phyloP scores from a whole-genome alignment of 2,888 invertebrate genomes.

The Dynastes maya region DNA sequence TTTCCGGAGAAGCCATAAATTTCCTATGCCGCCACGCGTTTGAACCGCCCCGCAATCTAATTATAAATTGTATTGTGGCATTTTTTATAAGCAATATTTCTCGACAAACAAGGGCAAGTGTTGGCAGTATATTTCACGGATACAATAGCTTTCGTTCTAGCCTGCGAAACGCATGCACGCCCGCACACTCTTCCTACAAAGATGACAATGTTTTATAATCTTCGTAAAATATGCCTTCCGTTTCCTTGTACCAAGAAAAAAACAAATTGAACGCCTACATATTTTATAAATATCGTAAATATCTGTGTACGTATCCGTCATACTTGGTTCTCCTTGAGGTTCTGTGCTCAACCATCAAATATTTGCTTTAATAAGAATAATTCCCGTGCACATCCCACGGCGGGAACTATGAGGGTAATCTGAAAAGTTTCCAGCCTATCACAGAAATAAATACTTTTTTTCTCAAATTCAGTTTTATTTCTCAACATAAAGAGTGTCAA shows the following conservation, averaged over 20 bases:
- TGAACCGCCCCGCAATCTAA: conserved; percentile 43
- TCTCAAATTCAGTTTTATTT: too few relatives aligned
- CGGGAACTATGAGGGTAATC: too few relatives aligned
- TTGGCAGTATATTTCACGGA: conserved; percentile 43
- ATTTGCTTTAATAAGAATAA: too few relatives aligned
- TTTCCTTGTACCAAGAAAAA: conserved; percentile 5
- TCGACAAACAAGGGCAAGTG: conserved; percentile 46
- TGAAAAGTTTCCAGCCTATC: too few relatives aligned
- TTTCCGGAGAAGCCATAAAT: conserved; percentile 40
- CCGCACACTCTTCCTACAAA: conserved; percentile 28
- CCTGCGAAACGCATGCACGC: background rate
- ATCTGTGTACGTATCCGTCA: too few relatives aligned
- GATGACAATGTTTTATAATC: conserved; percentile 44
- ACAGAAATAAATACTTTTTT: too few relatives aligned
- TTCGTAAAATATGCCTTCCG: conserved; percentile 38
- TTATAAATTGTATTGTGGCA: conserved; percentile 47
- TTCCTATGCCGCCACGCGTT: conserved; percentile 35
- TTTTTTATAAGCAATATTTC: conserved; percentile 47
- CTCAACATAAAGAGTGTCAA: too few relatives aligned
- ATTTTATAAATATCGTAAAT: background rate
- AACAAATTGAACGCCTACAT: conserved; percentile 32
- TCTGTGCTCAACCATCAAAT: too few relatives aligned
- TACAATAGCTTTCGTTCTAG: conserved; percentile 33
- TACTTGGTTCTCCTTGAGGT: too few relatives aligned
- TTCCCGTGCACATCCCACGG: too few relatives aligned